These are phyloP conservation scores for Zonitis immaculata DNA, from an alignment of 2,888 invertebrate genomes.

Conservation along the genomic window DNA sequence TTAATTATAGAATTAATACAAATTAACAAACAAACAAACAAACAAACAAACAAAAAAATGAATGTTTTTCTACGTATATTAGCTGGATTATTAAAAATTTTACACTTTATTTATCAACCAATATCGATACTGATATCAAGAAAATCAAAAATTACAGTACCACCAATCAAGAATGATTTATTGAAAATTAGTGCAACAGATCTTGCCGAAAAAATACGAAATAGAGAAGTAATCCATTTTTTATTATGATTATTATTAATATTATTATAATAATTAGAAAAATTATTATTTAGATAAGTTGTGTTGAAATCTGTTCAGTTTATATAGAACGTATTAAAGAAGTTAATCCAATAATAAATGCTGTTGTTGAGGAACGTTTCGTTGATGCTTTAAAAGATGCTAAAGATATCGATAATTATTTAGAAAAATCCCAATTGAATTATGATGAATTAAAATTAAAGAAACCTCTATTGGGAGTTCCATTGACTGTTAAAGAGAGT, in stretches of 20 bases:
- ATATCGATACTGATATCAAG: slow-evolving; percentile 18
- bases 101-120: slow-evolving; percentile 18
- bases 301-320: slow-evolving; percentile 64
- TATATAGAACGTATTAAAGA: slow-evolving; percentile 74
- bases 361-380: slow-evolving; percentile 74
- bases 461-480: slow-evolving; percentile 73
- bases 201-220: slow-evolving; percentile 67
- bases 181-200: slow-evolving; percentile 66
- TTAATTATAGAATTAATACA: not conserved
- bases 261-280: slow-evolving; percentile 31
- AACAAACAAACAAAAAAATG: slow-evolving; percentile 18
- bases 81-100: slow-evolving; percentile 6
- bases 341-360: slow-evolving; percentile 73
- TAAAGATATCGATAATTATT: slow-evolving; percentile 57
- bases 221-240: slow-evolving; percentile 54
- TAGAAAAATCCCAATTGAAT: slow-evolving; percentile 26
- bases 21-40: no score
- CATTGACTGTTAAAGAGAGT: slow-evolving; percentile 77
- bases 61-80: slow-evolving; percentile 19
- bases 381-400: slow-evolving; percentile 71
- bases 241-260: not conserved
- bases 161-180: slow-evolving; percentile 62
- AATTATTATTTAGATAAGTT: slow-evolving; percentile 68
- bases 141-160: slow-evolving; percentile 51
- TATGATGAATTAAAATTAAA: slow-evolving; percentile 36